phyloP scores from a whole-genome alignment of 2,113 vertebrate species.

The Menidia beryllina region DNA sequence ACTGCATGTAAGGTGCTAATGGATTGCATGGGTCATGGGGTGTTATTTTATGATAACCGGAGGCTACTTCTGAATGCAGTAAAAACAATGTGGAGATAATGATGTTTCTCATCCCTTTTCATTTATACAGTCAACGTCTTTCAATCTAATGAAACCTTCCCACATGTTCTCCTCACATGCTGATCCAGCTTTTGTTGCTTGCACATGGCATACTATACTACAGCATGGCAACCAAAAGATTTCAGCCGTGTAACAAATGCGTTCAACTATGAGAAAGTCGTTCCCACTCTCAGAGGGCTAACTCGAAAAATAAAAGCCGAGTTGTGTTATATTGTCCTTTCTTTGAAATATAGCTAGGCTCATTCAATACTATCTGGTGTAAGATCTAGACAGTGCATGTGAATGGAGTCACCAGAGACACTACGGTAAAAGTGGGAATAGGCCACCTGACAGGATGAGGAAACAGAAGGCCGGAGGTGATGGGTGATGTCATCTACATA shows the following conservation, averaged over 20 bases:
- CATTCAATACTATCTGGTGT: slow-evolving; percentile 42
- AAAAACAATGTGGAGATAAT: slow-evolving; percentile 73
- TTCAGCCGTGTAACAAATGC: slow-evolving; percentile 8
- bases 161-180: slow-evolving; percentile 73
- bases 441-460: slow-evolving; percentile 74
- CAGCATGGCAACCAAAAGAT: slow-evolving; percentile 13
- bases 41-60: slow-evolving; percentile 72
- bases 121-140: slow-evolving; percentile 50
- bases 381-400: slow-evolving; percentile 36
- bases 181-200: slow-evolving; percentile 23
- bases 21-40: slow-evolving; percentile 18
- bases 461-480: slow-evolving; percentile 79
- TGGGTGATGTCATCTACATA: slow-evolving; percentile 68
- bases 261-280: slow-evolving; percentile 38
- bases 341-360: slow-evolving; percentile 36
- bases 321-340: slow-evolving; percentile 41
- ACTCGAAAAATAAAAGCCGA: slow-evolving; percentile 36
- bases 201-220: slow-evolving; percentile 2
- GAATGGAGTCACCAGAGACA: slow-evolving; percentile 58
- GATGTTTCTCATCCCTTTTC: slow-evolving; percentile 50
- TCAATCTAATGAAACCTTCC: slow-evolving; percentile 65
- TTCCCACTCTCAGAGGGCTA: neutral
- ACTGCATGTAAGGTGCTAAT: slow-evolving; percentile 16
- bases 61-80: slow-evolving; percentile 68
- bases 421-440: slow-evolving; percentile 34